These are phyloP conservation scores for Physeter macrocephalus DNA, from an alignment of 2,113 vertebrate species.

Conservation along the genomic window DNA sequence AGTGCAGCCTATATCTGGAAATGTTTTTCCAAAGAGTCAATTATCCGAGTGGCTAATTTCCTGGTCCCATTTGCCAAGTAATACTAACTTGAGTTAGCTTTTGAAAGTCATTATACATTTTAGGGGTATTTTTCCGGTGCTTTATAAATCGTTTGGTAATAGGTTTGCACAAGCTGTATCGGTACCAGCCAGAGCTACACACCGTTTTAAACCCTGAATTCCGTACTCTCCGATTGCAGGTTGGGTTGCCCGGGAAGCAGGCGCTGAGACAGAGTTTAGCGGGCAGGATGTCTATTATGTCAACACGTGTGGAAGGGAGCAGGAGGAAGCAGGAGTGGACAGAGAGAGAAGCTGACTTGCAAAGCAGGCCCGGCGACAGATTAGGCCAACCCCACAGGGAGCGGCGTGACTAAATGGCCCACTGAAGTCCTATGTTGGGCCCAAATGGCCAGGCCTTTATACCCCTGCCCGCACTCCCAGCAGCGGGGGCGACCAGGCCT, in stretches of 20 bases:
- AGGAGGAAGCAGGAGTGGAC: not conserved
- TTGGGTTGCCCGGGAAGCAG: not conserved
- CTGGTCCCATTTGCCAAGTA: not conserved
- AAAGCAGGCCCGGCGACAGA: not conserved
- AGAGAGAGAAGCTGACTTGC: not conserved
- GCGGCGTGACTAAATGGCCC: not conserved
- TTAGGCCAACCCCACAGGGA: not conserved
- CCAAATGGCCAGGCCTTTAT: not conserved
- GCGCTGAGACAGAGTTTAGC: not conserved
- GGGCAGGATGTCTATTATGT: not conserved
- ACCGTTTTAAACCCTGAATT: not conserved
- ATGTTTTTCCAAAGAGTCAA: not conserved
- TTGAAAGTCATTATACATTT: slow-evolving; percentile 33
- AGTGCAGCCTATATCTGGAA: not conserved
- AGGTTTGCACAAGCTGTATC: slow-evolving; percentile 5
- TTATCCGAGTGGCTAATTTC: not conserved
- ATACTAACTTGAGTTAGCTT: not conserved
- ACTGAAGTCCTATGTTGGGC: not conserved
- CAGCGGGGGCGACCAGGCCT: not conserved
- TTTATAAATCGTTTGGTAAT: not conserved
- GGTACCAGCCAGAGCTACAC: not conserved
- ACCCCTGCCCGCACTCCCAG: not conserved
- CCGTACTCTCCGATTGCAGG: not conserved
- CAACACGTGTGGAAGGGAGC: not conserved
- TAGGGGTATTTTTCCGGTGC: not conserved